Conservation (phyloP, 2,797 vertebrate genomes). For the Sebastes aleutianus region DNA sequence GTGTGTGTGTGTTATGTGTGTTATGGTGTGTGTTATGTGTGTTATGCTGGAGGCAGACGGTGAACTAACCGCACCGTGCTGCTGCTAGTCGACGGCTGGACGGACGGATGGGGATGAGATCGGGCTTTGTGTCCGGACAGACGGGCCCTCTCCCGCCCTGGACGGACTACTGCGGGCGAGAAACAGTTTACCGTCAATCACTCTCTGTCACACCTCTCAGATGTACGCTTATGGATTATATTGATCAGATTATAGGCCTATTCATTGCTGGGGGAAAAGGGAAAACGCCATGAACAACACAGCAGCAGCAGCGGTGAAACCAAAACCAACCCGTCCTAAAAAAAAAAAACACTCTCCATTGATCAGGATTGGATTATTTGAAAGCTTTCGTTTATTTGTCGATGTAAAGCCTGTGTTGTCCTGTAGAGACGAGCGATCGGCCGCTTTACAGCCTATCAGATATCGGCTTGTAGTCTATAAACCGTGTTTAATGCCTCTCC, state of each 20-base stretch:
- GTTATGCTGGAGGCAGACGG: conserved; percentile 67
- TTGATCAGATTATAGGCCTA: conserved; percentile 73
- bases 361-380: conserved; percentile 69
- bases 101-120: conserved; percentile 81
- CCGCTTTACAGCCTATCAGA: conserved; percentile 52
- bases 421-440: conserved; percentile 59
- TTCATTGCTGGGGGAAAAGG: conserved; percentile 59
- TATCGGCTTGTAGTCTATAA: conserved; percentile 55
- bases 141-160: conserved; percentile 84
- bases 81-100: conserved; percentile 83
- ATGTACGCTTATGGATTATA: conserved; percentile 77
- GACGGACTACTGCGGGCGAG: conserved; percentile 84
- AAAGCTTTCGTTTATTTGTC: conserved; percentile 63
- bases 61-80: conserved; percentile 87
- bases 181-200: conserved; percentile 83
- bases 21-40: conserved; percentile 9
- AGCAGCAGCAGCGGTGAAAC: conserved; percentile 27
- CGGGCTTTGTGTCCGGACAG: conserved; percentile 85
- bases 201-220: conserved; percentile 78
- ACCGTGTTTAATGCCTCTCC: neutral
- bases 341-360: conserved; percentile 32
- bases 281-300: conserved; percentile 19
- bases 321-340: conserved; percentile 13
- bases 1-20: conserved; percentile 7
- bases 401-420: conserved; percentile 51